Evolutionary conservation across 2,888 invertebrate species (phyloP).

Genomic region (Acleris laterana): DNA sequence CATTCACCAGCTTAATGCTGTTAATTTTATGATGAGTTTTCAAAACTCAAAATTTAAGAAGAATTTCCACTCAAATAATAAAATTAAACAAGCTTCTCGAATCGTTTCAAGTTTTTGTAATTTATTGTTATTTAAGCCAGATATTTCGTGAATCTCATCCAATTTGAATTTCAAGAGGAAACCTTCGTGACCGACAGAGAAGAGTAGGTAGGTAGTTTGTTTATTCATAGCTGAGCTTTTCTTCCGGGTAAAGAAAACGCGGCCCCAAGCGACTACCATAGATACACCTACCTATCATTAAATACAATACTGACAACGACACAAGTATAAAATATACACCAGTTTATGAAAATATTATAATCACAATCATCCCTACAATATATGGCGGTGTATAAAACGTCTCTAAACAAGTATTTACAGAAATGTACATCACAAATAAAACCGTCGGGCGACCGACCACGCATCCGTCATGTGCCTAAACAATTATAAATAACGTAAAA

Average conservation of each 20-base stretch:
- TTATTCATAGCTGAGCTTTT: conserved; percentile 14
- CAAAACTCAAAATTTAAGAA: conserved; percentile 11
- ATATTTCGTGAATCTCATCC: conserved; percentile 25
- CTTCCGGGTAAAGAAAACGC: conserved; percentile 39
- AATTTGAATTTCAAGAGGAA: conserved; percentile 33
- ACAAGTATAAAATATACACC: conserved; percentile 69
- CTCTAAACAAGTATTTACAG: conserved; percentile 60
- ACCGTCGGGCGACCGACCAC: conserved; percentile 44
- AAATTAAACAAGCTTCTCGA: conserved; percentile 29
- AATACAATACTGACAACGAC: conserved; percentile 72
- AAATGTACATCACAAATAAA: conserved; percentile 61
- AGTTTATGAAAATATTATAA: conserved; percentile 54
- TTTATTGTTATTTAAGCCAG: not conserved
- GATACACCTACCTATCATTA: conserved; percentile 57
- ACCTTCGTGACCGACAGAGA: conserved; percentile 13
- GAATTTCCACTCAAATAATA: conserved; percentile 26
- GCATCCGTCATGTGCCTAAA: conserved; percentile 52
- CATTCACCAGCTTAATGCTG: conserved; percentile 13
- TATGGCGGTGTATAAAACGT: conserved; percentile 56
- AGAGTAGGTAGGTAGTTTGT: conserved; percentile 27
- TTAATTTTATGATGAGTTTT: conserved; percentile 5
- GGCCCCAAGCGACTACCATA: conserved; percentile 39
- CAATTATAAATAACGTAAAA: conserved; percentile 68
- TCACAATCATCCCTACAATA: conserved; percentile 61
- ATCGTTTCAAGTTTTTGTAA: conserved; percentile 14